Base-by-base conservation (phyloP, 1,140 invertebrate species). In the Halesus radiatus region DNA sequence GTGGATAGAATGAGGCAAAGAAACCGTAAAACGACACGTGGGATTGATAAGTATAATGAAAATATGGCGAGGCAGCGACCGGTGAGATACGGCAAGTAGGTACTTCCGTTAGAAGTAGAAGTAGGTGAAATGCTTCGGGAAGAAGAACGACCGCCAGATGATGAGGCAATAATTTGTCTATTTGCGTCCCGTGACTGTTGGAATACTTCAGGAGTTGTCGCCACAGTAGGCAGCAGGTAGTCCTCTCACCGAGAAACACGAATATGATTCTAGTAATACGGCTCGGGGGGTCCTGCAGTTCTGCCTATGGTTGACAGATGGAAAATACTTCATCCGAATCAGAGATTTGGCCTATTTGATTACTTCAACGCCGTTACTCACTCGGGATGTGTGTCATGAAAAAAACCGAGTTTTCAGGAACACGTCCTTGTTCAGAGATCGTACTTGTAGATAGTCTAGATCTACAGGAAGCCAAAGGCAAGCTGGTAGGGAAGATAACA, bases 121-220 rank as follows among this genome's bases (percentile, higher is more conserved):
- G 26, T 66, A 37, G 22, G 62, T 32, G 62, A 66, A 32, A 26
- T 66, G 37, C 37, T 52, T 72, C 68, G 52, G 45, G 45, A 72
- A 72, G 68, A 72, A 18, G 68, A 20, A 50, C 68, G 68, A 72
- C 68, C 68, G 32, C 32, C 37, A 45, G 3, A 45, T 20, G 68
- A 50, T 22, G 66, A 50, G 13, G 68, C 45, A 50, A 52, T 72
- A 37, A 72, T 37, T 20, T 22, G 32, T 72, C 68, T 72, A 72
- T 72, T 72, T 72, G 37, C 16, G 45, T 45, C 68, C 7, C 32
- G 45, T 13, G 8, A 18, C 13, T 6, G 37, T 50, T n/a, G 37
- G 68, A 72, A 72, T 72, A 45, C 20, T 13, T 6, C 8, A 45
- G 37, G 37, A 52, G 62, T 66, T 26, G 22, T 26, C 62, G 62